Conservation (phyloP, 1,140 invertebrate genomes). For the Hyles euphorbiae region DNA sequence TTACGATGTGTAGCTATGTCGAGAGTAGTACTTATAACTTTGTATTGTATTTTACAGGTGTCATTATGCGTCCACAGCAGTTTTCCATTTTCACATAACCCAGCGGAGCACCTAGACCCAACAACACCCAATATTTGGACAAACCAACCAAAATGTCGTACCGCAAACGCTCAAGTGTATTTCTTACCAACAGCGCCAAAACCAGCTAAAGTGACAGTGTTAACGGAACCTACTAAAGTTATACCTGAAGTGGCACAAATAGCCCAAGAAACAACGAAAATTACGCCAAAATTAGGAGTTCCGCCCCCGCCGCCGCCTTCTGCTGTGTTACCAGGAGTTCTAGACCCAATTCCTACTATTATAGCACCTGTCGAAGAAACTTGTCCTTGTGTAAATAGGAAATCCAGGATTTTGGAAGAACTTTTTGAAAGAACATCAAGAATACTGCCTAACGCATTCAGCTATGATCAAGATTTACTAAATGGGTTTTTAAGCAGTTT, state of each 20-base stretch:
- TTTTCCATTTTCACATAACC: neutral
- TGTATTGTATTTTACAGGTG: too few relatives aligned
- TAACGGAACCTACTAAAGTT: neutral
- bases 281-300: neutral
- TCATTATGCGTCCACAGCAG: too few relatives aligned
- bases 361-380: neutral
- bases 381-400: constrained; percentile 1
- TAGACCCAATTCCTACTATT: constrained; percentile 13
- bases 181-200: constrained; percentile 12
- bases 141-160: constrained; percentile 12
- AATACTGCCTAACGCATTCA: constrained; percentile 10
- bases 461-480: constrained; percentile 18
- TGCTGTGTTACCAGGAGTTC: constrained; percentile 16
- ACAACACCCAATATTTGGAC: constrained; percentile 6
- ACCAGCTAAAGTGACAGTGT: constrained; percentile 11
- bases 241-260: too few relatives aligned
- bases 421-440: constrained; percentile 1
- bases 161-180: constrained; percentile 9
- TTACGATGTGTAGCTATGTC: too few relatives aligned
- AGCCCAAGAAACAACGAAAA: neutral
- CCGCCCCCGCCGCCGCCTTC: constrained; percentile 10
- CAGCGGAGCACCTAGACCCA: neutral
- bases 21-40: too few relatives aligned
- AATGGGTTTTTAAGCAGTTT: constrained; percentile 19
- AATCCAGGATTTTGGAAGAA: neutral